These are phyloP conservation scores for Cyanistes caeruleus DNA, from an alignment of 2,113 vertebrate genomes.

Conservation along the genomic window DNA sequence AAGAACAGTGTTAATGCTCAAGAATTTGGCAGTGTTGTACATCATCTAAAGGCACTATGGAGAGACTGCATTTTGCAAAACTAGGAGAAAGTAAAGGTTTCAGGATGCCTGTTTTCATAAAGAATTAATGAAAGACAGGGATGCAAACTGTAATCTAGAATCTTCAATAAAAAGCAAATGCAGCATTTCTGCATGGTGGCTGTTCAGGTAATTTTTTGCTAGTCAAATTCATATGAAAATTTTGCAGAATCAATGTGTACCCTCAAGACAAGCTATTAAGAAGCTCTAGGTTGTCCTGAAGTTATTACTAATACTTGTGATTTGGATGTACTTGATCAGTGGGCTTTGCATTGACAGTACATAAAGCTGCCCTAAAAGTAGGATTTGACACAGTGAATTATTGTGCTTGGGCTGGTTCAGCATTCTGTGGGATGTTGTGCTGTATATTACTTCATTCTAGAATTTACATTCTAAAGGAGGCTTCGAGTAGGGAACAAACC, in stretches of 20 bases:
- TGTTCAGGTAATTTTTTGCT: neutral
- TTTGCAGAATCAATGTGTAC: accelerated
- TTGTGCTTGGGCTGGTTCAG: neutral
- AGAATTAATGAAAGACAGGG: neutral
- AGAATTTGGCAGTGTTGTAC: neutral
- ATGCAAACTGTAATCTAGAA: neutral
- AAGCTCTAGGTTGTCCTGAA: neutral
- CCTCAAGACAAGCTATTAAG: neutral
- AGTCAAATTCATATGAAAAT: neutral
- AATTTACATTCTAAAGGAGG: neutral
- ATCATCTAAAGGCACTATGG: neutral
- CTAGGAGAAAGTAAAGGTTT: neutral
- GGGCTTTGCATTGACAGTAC: neutral
- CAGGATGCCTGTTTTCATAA: neutral
- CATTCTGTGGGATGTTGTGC: neutral
- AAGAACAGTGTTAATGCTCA: neutral
- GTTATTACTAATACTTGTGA: neutral
- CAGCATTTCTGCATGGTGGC: neutral
- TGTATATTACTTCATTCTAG: neutral
- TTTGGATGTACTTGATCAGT: neutral
- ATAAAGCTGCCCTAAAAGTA: neutral
- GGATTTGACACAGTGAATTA: neutral
- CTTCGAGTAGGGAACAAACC: neutral
- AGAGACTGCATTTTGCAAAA: neutral
- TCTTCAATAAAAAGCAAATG: neutral